Percentiles rank a stretch among this genome's conserved stretches.
Evolutionary conservation across 2,888 invertebrate genomes (phyloP).

Genomic region (Protonemura montana): DNA sequence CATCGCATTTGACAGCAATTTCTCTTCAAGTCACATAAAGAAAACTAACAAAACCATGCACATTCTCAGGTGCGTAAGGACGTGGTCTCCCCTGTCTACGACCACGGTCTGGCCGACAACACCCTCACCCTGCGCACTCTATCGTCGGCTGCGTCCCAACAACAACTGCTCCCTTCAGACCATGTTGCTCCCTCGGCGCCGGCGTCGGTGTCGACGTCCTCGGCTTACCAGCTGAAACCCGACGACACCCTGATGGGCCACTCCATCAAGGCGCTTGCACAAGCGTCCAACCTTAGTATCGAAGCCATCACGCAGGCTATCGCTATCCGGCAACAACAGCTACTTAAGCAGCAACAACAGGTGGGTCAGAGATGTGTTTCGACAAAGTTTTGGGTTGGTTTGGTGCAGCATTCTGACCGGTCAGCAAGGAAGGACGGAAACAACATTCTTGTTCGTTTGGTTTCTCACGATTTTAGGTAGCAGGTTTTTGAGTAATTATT

Average conservation of each 20-base stretch:
- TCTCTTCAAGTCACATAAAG: not conserved
- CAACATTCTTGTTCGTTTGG: not conserved
- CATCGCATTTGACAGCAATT: too few relatives aligned
- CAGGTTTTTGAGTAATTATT: not conserved
- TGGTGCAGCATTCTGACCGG: not conserved
- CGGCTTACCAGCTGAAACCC: constrained; percentile 19
- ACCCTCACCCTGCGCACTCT: constrained; percentile 45
- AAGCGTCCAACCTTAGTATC: constrained; percentile 79
- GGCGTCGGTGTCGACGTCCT: constrained; percentile 45
- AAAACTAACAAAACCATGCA: not conserved
- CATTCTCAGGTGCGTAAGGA: constrained; percentile 45
- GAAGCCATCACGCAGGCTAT: constrained; percentile 81
- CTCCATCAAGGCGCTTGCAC: constrained; percentile 65
- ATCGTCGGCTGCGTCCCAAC: constrained; percentile 23
- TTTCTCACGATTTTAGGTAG: not conserved
- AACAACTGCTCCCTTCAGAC: constrained; percentile 41
- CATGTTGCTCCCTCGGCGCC: constrained; percentile 34
- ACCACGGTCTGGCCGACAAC: constrained; percentile 44
- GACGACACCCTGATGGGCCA: constrained; percentile 58
- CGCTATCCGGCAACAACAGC: constrained; percentile 72
- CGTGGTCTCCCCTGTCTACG: constrained; percentile 41
- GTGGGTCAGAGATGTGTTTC: constrained; percentile 53
- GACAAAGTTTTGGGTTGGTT: not conserved
- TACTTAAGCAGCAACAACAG: constrained; percentile 66
- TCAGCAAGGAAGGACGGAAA: not conserved